phyloP scores from a whole-genome alignment of 2,888 invertebrate genomes.

The Drosophila birchii region DNA sequence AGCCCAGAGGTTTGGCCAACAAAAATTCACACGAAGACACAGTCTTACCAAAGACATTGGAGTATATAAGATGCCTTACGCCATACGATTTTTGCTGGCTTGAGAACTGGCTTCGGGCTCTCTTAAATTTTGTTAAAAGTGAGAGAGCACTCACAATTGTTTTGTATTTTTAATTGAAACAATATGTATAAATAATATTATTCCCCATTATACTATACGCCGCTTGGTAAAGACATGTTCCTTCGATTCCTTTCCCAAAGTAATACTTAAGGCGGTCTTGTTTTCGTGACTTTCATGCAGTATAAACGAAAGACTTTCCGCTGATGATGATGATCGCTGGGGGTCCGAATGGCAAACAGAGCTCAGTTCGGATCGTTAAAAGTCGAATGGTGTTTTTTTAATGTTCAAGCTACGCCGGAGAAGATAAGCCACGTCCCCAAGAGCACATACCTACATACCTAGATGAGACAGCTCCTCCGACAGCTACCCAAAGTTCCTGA shows the following conservation, averaged over 20 bases:
- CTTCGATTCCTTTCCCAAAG: not conserved
- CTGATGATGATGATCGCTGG: constrained; percentile 25
- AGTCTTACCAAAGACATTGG: no score
- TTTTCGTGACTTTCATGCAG: constrained; percentile 3
- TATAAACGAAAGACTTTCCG: constrained; percentile 18
- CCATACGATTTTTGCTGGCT: no score
- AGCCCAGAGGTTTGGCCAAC: not conserved
- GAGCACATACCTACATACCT: not conserved
- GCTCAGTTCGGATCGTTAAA: constrained; percentile 2
- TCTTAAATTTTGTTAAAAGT: no score
- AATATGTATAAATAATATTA: not conserved
- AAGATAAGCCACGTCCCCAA: constrained; percentile 27
- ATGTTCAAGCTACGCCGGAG: constrained; percentile 11
- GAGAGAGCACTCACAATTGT: no score
- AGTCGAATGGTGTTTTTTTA: constrained; percentile 10
- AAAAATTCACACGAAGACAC: not conserved
- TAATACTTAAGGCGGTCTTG: not conserved
- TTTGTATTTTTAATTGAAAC: not conserved
- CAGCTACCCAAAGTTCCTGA: not conserved
- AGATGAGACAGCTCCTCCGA: not conserved
- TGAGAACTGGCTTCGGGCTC: no score
- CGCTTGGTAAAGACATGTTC: not conserved
- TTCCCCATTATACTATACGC: no score
- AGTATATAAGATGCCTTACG: no score
- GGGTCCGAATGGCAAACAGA: constrained; percentile 26